Percentiles rank a stretch among this genome's conserved stretches.
Evolutionary conservation across 2,113 vertebrate genomes (phyloP).

Genomic region (Corydoras sp.): DNA sequence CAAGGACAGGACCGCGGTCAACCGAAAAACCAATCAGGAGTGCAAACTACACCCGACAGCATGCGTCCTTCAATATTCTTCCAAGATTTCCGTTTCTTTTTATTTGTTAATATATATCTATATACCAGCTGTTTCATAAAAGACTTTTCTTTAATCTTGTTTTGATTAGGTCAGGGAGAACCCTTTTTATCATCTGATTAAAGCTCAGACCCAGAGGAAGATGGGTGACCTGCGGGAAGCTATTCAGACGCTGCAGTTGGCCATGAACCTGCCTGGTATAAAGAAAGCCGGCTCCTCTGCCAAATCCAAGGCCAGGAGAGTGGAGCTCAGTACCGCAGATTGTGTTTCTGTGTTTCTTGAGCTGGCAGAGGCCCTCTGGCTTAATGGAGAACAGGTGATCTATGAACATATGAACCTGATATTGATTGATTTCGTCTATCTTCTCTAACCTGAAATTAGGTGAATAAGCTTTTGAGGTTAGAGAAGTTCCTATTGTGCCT

Average conservation of each 20-base stretch:
- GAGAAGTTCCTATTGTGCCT: too few species aligned
- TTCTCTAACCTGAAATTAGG: too few species aligned
- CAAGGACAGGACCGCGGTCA: too few species aligned
- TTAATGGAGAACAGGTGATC: conserved; percentile 85
- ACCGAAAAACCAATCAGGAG: too few species aligned
- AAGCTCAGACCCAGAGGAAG: conserved; percentile 87
- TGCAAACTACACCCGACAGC: too few species aligned
- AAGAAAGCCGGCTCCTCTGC: conserved; percentile 64
- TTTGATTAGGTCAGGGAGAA: conserved; percentile 78
- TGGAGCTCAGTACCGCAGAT: conserved; percentile 73
- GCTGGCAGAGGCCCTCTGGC: conserved; percentile 81
- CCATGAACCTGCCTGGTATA: conserved; percentile 86
- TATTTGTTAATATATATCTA: too few species aligned
- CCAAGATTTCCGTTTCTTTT: too few species aligned
- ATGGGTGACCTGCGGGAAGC: conserved; percentile 82
- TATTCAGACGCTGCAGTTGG: conserved; percentile 89
- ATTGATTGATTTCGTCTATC: not conserved
- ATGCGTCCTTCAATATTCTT: too few species aligned
- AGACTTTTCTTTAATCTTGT: too few species aligned
- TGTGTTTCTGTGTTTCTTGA: conserved; percentile 87
- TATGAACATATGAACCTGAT: not conserved
- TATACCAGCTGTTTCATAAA: too few species aligned
- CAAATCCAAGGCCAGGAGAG: conserved; percentile 72
- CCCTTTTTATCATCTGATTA: conserved; percentile 91
- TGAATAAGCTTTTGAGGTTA: too few species aligned